These are phyloP conservation scores for Pomatorhinus ruficollis DNA, from an alignment of 2,113 vertebrate genomes.

Conservation along the genomic window DNA sequence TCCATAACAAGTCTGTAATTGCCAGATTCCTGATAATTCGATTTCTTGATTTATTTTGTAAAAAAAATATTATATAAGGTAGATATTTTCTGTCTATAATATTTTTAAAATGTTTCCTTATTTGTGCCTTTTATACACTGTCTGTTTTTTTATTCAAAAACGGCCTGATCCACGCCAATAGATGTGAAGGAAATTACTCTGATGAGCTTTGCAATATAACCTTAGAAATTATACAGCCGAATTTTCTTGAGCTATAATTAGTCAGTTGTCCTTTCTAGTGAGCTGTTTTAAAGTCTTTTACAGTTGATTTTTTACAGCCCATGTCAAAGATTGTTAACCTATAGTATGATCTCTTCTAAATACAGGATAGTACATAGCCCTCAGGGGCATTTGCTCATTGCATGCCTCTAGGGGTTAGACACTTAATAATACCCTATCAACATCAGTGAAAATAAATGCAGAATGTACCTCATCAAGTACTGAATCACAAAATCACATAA, in stretches of 20 bases:
- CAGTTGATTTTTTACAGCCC: not conserved
- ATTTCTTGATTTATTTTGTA: not conserved
- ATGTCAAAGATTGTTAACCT: not conserved
- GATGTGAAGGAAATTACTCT: not conserved
- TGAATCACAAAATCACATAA: not conserved
- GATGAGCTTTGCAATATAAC: not conserved
- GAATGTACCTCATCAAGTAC: not conserved
- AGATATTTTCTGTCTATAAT: not conserved
- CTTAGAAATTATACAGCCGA: not conserved
- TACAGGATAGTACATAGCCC: not conserved
- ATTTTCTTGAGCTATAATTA: not conserved
- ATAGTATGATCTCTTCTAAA: not conserved
- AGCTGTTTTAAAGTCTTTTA: not conserved
- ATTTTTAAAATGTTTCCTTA: not conserved
- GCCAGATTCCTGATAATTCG: not conserved
- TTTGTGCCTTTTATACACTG: not conserved
- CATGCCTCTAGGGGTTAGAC: not conserved
- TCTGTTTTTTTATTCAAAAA: not conserved
- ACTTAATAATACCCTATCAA: not conserved
- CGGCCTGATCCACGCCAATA: not conserved
- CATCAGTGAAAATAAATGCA: not conserved
- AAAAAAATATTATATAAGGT: not conserved
- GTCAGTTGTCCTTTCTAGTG: not conserved
- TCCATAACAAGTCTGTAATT: not conserved
- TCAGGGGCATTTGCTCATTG: not conserved